A percentile compares a stretch with the other conserved stretches of the same genome.
These are phyloP conservation scores for Leptarthrus brevirostris DNA, from an alignment of 2,888 invertebrate species.

Conservation along the genomic window DNA sequence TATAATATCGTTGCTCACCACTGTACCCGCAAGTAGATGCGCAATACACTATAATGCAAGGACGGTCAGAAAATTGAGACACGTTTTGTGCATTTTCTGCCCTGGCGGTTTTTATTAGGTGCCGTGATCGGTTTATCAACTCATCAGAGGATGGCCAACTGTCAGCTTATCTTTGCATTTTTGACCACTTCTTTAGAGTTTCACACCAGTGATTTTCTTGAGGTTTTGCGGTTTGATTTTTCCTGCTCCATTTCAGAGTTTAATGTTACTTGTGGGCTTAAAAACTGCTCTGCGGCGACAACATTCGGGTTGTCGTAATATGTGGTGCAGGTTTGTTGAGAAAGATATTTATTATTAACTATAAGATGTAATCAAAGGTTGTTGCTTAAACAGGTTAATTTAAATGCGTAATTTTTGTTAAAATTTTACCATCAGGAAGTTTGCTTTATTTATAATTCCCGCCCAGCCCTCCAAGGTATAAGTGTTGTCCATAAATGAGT, in stretches of 20 bases:
- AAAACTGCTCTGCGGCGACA: too few relatives aligned
- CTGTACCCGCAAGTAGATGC: too few relatives aligned
- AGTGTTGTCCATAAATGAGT: too few relatives aligned
- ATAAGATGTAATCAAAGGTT: conserved; percentile 11
- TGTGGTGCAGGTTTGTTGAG: conserved; percentile 1
- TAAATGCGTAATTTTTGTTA: conserved; percentile 9
- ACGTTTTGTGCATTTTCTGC: background rate
- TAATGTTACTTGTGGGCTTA: background rate
- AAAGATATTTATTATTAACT: conserved; percentile 20
- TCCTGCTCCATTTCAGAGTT: conserved; percentile 16
- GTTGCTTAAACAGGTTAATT: background rate
- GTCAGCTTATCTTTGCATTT: conserved; percentile 34
- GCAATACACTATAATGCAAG: background rate
- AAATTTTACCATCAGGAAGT: too few relatives aligned
- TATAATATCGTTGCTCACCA: background rate
- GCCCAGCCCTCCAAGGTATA: too few relatives aligned
- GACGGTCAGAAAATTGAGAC: background rate
- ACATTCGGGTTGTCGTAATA: background rate
- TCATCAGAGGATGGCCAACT: conserved; percentile 29
- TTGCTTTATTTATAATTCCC: too few relatives aligned
- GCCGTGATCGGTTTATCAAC: conserved; percentile 17
- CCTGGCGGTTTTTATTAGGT: conserved; percentile 5
- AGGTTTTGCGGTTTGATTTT: conserved; percentile 24
- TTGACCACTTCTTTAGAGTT: conserved; percentile 24
- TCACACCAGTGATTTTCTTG: conserved; percentile 20